Evolutionary conservation across 2,888 invertebrate species (phyloP), one percentile per base, ranked within the genome.

Genomic region (Lacanobia wlatinum): DNA sequence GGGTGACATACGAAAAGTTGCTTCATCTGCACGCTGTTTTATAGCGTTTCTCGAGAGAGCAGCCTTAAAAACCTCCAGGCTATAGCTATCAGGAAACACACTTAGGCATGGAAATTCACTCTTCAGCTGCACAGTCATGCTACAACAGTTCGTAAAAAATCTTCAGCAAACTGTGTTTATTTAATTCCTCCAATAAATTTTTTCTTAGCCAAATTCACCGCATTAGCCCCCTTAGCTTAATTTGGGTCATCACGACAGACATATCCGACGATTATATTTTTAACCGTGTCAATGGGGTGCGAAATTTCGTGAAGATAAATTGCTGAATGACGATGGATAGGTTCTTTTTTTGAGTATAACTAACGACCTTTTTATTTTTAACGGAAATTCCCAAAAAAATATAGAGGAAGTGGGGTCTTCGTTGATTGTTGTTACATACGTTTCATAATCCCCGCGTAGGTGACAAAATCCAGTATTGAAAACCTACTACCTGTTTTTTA

Each of bases 231-330:
- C 66, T n/a, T n/a, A n/a, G 21, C 70, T 76, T 78, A 82, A 88
- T 87, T 83, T 48, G 61, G 71, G 55, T 12, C 61, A 65, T 58
- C 48, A 48, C 73, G 90, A 93, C 76, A 86, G 90, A 88, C 85
- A 89, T 76, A 85, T 92, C 92, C 92, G 87, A 81, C 76, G 70
- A 76, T 48, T 64, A 75, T 82, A 80, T 87, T 89, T 86, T 88
- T 87, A 87, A 80, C 70, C 59, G 5, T 76, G 78, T 77, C 84
- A 75, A 87, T 88, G 86, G 89, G 92, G 93, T 90, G 93, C 89
- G 88, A 91, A 90, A 85, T 87, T 87, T 61, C 43, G 83, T 71
- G 90, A 90, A 89, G 92, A 93, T 91, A 81, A 90, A 93, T 93
- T 87, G 87, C 28, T 50, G 72, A 43, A 70, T 46, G 80, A 69